These are phyloP conservation scores for Sciurus carolinensis DNA, from an alignment of 2,797 vertebrate genomes.

Conservation along the genomic window DNA sequence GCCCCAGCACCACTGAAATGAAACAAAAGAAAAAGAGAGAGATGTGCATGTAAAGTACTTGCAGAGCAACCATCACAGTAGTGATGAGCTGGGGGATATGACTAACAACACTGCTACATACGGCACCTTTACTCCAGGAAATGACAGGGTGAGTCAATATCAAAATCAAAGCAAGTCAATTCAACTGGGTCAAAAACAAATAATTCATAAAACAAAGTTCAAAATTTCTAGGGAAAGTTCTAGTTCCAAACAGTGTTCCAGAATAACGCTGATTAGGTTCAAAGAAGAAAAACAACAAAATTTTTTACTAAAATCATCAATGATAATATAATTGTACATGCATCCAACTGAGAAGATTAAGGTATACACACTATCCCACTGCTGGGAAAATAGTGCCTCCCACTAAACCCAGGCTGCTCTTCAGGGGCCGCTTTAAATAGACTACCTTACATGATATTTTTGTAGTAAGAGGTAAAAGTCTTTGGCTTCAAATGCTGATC, in stretches of 20 bases:
- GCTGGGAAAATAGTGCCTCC: neutral
- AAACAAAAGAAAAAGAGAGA: neutral
- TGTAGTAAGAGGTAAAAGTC: neutral
- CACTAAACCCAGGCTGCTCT: neutral
- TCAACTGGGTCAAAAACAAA: neutral
- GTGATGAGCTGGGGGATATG: neutral
- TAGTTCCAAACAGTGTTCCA: slow-evolving; percentile 30
- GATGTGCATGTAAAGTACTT: neutral
- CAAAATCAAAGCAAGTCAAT: neutral
- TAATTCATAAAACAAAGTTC: neutral
- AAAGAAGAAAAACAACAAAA: neutral
- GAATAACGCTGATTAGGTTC: neutral
- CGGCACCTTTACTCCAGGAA: neutral
- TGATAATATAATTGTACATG: neutral
- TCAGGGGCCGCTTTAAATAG: neutral
- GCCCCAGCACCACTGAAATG: neutral
- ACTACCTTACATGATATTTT: neutral
- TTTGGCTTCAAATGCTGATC: neutral
- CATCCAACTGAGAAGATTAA: neutral
- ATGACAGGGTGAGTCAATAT: neutral
- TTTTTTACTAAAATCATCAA: slow-evolving; percentile 25
- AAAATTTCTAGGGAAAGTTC: neutral
- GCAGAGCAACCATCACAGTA: neutral
- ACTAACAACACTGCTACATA: neutral
- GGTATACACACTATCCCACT: neutral